phyloP scores from a whole-genome alignment of 2,113 vertebrate genomes.

The Tyrannus savana region DNA sequence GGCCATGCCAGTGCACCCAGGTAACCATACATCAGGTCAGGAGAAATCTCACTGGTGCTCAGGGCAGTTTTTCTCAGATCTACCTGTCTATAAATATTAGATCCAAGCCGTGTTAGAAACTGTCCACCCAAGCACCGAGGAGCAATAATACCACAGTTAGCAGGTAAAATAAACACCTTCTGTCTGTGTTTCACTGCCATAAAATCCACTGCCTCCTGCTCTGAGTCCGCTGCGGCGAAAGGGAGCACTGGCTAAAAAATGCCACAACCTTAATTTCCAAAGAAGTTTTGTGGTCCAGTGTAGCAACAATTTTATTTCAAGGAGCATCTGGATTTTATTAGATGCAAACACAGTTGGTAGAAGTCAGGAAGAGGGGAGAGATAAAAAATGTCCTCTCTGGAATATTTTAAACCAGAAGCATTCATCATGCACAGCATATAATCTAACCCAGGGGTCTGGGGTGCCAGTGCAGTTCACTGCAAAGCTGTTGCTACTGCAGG shows the following conservation, averaged over 20 bases:
- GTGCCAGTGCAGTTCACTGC: conserved; percentile 8
- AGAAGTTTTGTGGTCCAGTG: neutral
- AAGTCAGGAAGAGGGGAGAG: neutral
- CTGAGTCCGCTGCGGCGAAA: neutral
- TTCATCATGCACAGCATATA: conserved; percentile 2
- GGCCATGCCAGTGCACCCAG: neutral
- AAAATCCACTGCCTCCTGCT: neutral
- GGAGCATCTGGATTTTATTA: conserved; percentile 50
- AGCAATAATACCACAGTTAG: neutral
- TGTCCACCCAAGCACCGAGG: neutral
- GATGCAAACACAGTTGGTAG: conserved; percentile 3
- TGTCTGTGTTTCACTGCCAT: neutral
- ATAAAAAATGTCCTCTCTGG: conserved; percentile 43
- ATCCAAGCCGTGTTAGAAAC: neutral
- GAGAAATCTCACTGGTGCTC: neutral
- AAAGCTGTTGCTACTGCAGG: conserved; percentile 27
- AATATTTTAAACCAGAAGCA: conserved; percentile 45
- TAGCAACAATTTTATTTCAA: conserved; percentile 4
- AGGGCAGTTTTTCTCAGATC: neutral
- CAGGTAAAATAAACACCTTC: neutral
- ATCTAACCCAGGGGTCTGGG: neutral
- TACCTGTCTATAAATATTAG: neutral
- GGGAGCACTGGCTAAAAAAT: neutral
- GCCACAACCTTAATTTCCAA: neutral
- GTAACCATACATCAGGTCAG: neutral